Evolutionary conservation across 2,113 vertebrate genomes (phyloP), one percentile per base, ranked within the genome.

Genomic region (Australoheros scitulus): DNA sequence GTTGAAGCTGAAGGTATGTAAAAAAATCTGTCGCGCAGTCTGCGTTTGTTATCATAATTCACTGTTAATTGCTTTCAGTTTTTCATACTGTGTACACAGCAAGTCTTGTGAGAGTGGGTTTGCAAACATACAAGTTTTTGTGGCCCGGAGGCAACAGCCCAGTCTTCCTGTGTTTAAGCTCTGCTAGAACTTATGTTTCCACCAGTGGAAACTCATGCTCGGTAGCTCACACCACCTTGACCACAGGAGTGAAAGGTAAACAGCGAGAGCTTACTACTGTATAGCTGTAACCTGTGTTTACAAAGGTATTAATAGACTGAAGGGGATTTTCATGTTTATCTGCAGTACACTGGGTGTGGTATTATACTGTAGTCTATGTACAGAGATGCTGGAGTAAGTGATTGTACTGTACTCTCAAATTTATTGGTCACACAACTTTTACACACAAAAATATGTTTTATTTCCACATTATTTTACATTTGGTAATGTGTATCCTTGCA

Each of bases 201-300:
- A 92, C 57, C 2, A 11, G 22, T 88, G 89, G 91, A 92, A 92
- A 92, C 85, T 89, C 84, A 1, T 0, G 11, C 18, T n/a, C 3
- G 76, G 56, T 34, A 8, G n/a, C 15, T 77, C 32, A 65, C 38
- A 80, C 36, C 68, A 80, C 56, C 59, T 29, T 82, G 59, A 84
- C 89, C 88, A 60, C 85, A 87, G 36, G 2, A 26, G 36, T 59
- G 76, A 81, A 60, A 58, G 32, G 22, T 61, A 15, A 82, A 75
- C 0, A 8, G 22, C 43, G 32, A 87, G 29, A 76, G n/a, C 0
- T 3, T 36, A 58, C 47, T 41, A n/a, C n/a, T n/a, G n/a, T n/a
- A 3, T 2, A 60, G 41, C 22, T 79, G 52, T 34, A 11, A 50
- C 74, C 41, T 29, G 63, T 5, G 17, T 41, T 74, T 59, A 17